phyloP scores from a whole-genome alignment of 2,113 vertebrate genomes.

The Hydrolagus affinis region DNA sequence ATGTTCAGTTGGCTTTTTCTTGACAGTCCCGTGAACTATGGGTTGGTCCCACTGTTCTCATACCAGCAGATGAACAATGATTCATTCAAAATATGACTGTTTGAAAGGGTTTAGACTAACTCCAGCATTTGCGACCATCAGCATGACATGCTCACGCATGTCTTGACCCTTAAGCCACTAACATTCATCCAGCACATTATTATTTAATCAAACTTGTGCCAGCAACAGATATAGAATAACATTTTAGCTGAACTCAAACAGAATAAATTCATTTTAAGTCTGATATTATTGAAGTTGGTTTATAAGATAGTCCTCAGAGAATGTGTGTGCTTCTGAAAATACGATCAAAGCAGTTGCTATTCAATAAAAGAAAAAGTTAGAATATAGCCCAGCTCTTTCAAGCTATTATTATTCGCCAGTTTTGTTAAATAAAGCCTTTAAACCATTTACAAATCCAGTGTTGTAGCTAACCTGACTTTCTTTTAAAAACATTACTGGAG shows the following conservation, averaged over 20 bases:
- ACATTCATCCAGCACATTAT: background rate
- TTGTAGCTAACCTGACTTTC: too few species aligned
- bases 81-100: too few species aligned
- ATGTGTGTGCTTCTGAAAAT: slow-evolving; percentile 50
- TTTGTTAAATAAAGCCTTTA: too few species aligned
- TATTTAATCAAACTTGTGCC: background rate
- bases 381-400: background rate
- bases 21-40: too few species aligned
- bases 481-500: too few species aligned
- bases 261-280: slow-evolving; percentile 39
- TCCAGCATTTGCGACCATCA: too few species aligned
- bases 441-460: too few species aligned
- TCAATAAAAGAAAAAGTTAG: background rate
- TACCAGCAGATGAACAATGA: too few species aligned
- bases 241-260: background rate
- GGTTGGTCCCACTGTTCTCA: too few species aligned
- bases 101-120: too few species aligned
- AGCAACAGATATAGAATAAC: background rate
- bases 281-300: slow-evolving; percentile 44
- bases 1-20: too few species aligned
- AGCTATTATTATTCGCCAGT: too few species aligned
- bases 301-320: slow-evolving; percentile 51
- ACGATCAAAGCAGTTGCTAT: background rate
- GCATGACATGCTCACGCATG: background rate
- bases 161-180: background rate